These are phyloP conservation scores for Brachynemurus nebulosus DNA, from an alignment of 2,888 invertebrate species.

Conservation along the genomic window DNA sequence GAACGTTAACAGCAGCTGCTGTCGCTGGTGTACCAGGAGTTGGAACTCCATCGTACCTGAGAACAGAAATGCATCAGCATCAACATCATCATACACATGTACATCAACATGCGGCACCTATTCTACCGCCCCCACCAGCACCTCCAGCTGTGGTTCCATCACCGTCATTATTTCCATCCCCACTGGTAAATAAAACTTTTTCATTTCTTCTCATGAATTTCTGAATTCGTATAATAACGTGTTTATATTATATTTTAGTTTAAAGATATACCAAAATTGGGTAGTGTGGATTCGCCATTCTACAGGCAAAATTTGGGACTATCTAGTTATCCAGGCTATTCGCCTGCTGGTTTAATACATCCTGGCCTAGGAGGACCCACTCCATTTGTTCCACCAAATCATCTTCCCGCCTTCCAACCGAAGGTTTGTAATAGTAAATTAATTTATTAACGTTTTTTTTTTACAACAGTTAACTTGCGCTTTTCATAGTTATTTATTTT, in stretches of 20 bases:
- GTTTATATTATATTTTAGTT: conserved; percentile 40
- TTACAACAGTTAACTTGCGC: neutral
- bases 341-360: conserved; percentile 64
- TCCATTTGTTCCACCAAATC: conserved; percentile 80
- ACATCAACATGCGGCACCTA: conserved; percentile 68
- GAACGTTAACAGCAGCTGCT: conserved; percentile 33
- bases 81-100: conserved; percentile 87
- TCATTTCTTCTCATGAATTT: neutral
- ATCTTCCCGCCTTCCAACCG: conserved; percentile 74
- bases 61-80: conserved; percentile 86
- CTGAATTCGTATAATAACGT: conserved; percentile 13
- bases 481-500: conserved; percentile 2
- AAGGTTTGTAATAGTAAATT: conserved; percentile 45
- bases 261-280: conserved; percentile 78
- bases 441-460: neutral
- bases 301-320: conserved; percentile 65
- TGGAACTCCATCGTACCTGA: conserved; percentile 40
- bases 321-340: conserved; percentile 63
- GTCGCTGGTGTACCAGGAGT: conserved; percentile 24
- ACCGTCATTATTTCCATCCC: conserved; percentile 45
- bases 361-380: conserved; percentile 62
- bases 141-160: conserved; percentile 29
- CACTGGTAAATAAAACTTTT: conserved; percentile 40
- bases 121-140: conserved; percentile 43
- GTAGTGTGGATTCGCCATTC: conserved; percentile 61